phyloP scores from a whole-genome alignment of 1,140 invertebrate species.

The Leptinotarsa texana region DNA sequence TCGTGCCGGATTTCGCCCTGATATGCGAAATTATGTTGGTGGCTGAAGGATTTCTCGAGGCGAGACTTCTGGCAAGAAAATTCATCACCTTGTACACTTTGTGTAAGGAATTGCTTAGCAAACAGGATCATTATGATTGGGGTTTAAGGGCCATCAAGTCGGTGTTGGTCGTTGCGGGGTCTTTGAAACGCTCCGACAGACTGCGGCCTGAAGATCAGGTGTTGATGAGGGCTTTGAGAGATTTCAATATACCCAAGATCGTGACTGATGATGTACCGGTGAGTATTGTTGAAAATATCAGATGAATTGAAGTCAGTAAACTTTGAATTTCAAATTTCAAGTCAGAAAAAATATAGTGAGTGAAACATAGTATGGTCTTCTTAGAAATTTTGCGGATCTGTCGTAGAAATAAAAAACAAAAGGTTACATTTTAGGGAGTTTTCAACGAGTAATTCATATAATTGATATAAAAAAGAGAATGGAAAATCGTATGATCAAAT shows the following conservation, averaged over 20 bases:
- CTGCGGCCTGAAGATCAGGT: constrained; percentile 76
- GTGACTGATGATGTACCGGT: constrained; percentile 83
- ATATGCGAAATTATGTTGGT: constrained; percentile 95
- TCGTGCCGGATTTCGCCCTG: constrained; percentile 89
- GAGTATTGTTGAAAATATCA: constrained; percentile 1
- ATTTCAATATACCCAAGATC: constrained; percentile 93
- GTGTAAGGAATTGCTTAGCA: constrained; percentile 85
- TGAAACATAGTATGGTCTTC: too few species aligned
- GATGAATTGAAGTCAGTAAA: too few species aligned
- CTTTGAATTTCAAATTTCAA: too few species aligned
- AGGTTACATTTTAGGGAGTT: too few species aligned
- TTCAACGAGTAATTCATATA: too few species aligned
- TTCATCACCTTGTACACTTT: constrained; percentile 90
- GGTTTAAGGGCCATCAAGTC: constrained; percentile 91
- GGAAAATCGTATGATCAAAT: too few species aligned
- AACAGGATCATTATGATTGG: constrained; percentile 96
- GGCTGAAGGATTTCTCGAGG: constrained; percentile 89
- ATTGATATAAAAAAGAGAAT: too few species aligned
- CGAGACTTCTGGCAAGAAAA: constrained; percentile 82
- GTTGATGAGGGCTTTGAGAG: constrained; percentile 81
- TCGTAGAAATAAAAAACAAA: too few species aligned
- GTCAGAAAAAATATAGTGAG: too few species aligned
- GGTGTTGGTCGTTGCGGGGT: constrained; percentile 88
- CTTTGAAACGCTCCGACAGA: constrained; percentile 70
- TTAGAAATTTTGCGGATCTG: too few species aligned